phyloP scores from a whole-genome alignment of 2,888 invertebrate genomes.

The Urechis unicinctus region DNA sequence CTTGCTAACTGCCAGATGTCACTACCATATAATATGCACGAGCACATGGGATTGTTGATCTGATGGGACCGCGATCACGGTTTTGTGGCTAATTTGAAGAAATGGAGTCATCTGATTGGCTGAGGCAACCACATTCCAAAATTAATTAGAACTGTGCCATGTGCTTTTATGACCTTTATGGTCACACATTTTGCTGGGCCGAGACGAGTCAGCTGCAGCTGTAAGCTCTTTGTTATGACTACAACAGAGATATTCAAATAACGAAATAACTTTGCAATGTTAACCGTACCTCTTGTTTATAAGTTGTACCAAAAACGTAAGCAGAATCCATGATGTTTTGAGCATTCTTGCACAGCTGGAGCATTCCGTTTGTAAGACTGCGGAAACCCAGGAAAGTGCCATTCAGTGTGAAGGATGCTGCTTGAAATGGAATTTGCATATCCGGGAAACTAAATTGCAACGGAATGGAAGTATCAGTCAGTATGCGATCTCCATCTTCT shows the following conservation, averaged over 20 bases:
- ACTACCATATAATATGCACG: too few relatives aligned
- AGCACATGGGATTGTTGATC: too few relatives aligned
- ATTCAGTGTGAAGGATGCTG: conserved; percentile 38
- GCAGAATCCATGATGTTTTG: conserved; percentile 39
- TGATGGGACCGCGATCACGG: too few relatives aligned
- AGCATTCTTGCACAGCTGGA: conserved; percentile 48
- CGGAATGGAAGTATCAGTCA: conserved; percentile 22
- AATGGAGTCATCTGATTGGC: too few relatives aligned
- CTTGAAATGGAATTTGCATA: conserved; percentile 16
- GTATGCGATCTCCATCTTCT: conserved; percentile 8
- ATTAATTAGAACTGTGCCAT: too few relatives aligned
- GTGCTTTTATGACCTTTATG: too few relatives aligned
- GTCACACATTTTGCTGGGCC: too few relatives aligned
- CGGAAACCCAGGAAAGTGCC: conserved; percentile 46
- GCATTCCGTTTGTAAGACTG: conserved; percentile 31
- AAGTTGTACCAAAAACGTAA: conserved; percentile 48
- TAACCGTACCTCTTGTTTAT: conserved; percentile 20
- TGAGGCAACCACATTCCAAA: too few relatives aligned
- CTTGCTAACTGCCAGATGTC: too few relatives aligned
- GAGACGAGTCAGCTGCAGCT: too few relatives aligned
- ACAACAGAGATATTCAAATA: background rate
- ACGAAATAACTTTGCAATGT: too few relatives aligned
- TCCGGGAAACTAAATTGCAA: conserved; percentile 33
- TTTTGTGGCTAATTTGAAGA: too few relatives aligned
- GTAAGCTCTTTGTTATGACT: background rate